These are phyloP conservation scores for Ammospiza caudacuta DNA, from an alignment of 2,113 vertebrate genomes.

Conservation along the genomic window DNA sequence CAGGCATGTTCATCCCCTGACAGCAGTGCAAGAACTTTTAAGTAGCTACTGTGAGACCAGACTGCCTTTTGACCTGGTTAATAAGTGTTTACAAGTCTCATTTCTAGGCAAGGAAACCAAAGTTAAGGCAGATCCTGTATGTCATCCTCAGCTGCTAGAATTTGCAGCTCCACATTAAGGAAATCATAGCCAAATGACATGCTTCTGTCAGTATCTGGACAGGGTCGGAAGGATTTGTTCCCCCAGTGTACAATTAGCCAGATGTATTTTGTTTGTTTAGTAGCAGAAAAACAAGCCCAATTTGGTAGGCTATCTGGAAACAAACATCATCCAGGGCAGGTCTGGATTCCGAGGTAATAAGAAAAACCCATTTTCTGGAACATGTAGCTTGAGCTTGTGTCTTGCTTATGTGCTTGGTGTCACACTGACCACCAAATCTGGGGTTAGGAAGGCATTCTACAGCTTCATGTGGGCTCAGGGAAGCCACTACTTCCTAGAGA, in stretches of 20 bases:
- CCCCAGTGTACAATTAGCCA: background rate
- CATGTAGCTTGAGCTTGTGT: background rate
- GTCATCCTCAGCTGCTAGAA: background rate
- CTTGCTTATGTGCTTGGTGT: background rate
- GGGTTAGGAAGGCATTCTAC: background rate
- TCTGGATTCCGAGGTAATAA: background rate
- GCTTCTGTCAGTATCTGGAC: background rate
- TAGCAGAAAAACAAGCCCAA: background rate
- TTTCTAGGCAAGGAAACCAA: conserved; percentile 3
- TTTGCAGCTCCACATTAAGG: background rate
- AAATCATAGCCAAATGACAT: background rate
- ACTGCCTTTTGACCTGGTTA: conserved; percentile 24
- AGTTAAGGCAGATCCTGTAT: background rate
- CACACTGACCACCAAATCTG: background rate
- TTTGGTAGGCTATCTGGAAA: background rate
- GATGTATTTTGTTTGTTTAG: conserved; percentile 33
- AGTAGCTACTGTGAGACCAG: background rate
- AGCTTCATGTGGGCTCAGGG: background rate
- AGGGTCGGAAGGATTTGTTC: background rate
- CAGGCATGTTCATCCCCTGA: background rate
- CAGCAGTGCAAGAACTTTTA: background rate
- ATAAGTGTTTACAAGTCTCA: background rate
- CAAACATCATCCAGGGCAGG: background rate
- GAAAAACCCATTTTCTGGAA: background rate
- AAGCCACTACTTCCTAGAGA: background rate